Conservation (phyloP, 2,888 invertebrate genomes). For the Lumbricus terrestris region DNA sequence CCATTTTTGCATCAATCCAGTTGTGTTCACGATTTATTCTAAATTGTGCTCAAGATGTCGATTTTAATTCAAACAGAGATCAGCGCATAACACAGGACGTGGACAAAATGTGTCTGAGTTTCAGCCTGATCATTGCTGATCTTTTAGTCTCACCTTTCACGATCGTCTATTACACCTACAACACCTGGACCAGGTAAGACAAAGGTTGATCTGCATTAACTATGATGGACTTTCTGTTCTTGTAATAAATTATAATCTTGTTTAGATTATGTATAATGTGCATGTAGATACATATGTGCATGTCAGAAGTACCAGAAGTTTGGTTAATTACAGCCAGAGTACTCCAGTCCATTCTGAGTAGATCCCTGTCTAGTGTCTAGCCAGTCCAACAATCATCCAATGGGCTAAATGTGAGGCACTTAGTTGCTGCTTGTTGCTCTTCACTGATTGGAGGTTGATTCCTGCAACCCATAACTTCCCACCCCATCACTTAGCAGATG, state of each 20-base stretch:
- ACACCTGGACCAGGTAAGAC: constrained; percentile 60
- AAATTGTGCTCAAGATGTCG: background rate
- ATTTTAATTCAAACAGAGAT: constrained; percentile 55
- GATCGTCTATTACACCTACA: constrained; percentile 64
- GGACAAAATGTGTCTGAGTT: constrained; percentile 59
- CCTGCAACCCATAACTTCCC: too few relatives aligned
- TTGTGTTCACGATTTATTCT: background rate
- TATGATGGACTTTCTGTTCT: too few relatives aligned
- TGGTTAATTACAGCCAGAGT: background rate
- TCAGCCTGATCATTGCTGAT: constrained; percentile 60
- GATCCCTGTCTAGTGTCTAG: background rate
- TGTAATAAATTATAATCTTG: too few relatives aligned
- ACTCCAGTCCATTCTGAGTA: background rate
- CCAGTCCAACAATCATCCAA: background rate
- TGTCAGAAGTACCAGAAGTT: too few relatives aligned
- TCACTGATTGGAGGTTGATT: too few relatives aligned
- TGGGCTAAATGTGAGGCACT: background rate
- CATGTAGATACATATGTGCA: too few relatives aligned
- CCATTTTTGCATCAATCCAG: background rate
- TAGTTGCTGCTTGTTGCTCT: background rate
- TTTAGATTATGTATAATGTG: too few relatives aligned
- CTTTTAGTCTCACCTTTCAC: constrained; percentile 62
- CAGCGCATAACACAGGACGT: constrained; percentile 65
- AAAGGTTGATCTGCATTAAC: background rate
- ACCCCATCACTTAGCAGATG: too few relatives aligned